These are phyloP conservation scores for Cabera pusaria DNA, from an alignment of 2,888 invertebrate genomes.

Conservation along the genomic window DNA sequence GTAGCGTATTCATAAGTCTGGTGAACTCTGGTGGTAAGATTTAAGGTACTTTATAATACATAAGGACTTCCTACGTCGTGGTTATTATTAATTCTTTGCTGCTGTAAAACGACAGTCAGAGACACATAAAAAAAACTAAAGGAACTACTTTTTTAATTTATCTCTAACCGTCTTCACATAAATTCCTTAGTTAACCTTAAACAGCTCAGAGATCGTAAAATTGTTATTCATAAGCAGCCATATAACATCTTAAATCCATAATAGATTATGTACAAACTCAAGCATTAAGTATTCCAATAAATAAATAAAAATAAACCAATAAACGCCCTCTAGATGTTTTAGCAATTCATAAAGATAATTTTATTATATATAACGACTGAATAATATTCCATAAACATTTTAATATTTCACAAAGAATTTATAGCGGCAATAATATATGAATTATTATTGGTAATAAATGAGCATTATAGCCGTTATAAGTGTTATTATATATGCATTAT, in stretches of 20 bases:
- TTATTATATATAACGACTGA: conserved; percentile 15
- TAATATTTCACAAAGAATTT: conserved; percentile 14
- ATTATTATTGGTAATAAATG: conserved; percentile 35
- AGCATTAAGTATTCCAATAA: conserved; percentile 9
- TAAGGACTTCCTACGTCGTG: no score
- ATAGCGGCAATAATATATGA: conserved; percentile 16
- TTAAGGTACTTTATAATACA: no score
- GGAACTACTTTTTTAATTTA: no score
- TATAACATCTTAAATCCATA: conserved; percentile 7
- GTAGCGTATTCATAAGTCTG: no score
- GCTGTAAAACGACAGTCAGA: no score
- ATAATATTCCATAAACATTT: conserved; percentile 18
- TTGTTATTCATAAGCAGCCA: no score
- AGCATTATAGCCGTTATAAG: conserved; percentile 27
- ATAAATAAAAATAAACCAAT: conserved; percentile 18
- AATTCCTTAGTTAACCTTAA: no score
- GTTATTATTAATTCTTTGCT: no score
- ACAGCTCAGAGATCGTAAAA: no score
- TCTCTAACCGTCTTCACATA: no score
- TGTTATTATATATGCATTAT: conserved; percentile 34
- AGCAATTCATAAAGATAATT: conserved; percentile 21
- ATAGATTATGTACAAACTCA: conserved; percentile 6
- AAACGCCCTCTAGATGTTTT: conserved; percentile 15
- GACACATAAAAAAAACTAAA: no score
- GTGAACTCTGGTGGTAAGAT: no score